Conservation (phyloP, 2,113 vertebrate species). For the Sinocyclocheilus anophthalmus region DNA sequence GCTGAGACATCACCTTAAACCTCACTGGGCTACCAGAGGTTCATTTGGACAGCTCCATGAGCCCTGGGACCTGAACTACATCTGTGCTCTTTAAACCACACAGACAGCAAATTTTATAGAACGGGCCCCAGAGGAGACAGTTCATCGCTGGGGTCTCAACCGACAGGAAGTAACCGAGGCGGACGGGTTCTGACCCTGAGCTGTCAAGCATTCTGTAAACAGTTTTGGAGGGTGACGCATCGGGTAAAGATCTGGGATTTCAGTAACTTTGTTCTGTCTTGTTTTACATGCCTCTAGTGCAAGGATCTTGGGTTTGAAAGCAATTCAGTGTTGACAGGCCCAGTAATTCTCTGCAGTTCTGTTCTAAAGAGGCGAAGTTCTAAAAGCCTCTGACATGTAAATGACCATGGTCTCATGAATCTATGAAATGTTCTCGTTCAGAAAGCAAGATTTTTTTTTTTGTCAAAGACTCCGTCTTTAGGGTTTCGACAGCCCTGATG, state of each 20-base stretch:
- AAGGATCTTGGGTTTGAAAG: slow-evolving; percentile 13
- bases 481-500: slow-evolving; percentile 29
- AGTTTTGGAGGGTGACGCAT: neutral
- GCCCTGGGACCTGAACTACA: slow-evolving; percentile 9
- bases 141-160: neutral
- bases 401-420: slow-evolving; percentile 29
- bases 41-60: neutral
- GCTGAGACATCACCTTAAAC: slow-evolving; percentile 13
- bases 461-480: slow-evolving; percentile 18
- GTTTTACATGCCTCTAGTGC: slow-evolving; percentile 15
- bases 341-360: slow-evolving; percentile 22
- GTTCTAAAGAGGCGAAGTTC: neutral
- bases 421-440: neutral
- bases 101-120: neutral
- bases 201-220: slow-evolving; percentile 5
- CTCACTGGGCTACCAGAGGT: neutral
- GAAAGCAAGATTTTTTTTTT: slow-evolving; percentile 14
- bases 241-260: slow-evolving; percentile 13
- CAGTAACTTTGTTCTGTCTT: slow-evolving; percentile 31
- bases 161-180: neutral
- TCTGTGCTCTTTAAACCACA: neutral
- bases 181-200: neutral
- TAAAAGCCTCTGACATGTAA: slow-evolving; percentile 35
- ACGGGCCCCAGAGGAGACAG: neutral
- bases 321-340: slow-evolving; percentile 25